Conservation (phyloP, 2,113 vertebrate species). For the Loxodonta africana region DNA sequence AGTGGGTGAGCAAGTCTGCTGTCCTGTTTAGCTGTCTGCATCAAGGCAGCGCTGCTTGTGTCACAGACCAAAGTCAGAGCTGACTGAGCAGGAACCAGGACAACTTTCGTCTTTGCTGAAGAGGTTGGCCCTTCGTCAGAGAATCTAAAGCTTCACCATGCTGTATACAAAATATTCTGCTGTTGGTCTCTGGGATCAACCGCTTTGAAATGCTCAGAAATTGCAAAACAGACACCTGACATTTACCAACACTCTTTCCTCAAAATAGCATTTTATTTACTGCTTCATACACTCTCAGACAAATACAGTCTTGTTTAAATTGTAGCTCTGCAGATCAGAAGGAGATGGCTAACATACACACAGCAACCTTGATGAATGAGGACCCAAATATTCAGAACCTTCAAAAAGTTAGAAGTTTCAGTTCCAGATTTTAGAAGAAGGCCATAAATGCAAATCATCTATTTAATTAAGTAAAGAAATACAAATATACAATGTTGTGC, state of each 20-base stretch:
- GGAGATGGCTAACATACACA: rapidly evolving
- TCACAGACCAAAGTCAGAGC: constrained; percentile 1
- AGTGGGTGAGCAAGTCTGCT: background rate
- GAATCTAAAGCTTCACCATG: rapidly evolving
- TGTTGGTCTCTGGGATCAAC: background rate
- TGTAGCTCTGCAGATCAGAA: rapidly evolving
- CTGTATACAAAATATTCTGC: background rate
- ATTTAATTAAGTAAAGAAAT: background rate
- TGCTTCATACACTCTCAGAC: background rate
- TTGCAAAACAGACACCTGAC: background rate
- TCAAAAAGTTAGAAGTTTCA: background rate
- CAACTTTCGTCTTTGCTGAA: background rate
- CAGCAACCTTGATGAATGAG: rapidly evolving
- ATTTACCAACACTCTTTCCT: background rate
- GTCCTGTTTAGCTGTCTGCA: background rate
- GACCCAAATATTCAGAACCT: rapidly evolving
- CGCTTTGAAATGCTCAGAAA: background rate
- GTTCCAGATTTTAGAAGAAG: background rate
- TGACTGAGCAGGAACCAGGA: background rate
- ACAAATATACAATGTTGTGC: rapidly evolving
- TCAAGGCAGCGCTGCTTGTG: background rate
- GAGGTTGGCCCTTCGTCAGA: background rate
- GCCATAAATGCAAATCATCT: background rate
- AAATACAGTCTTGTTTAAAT: background rate
- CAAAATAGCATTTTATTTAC: background rate